Percentiles rank a stretch among this genome's conserved stretches.
These are phyloP conservation scores for Pelobates fuscus DNA, from an alignment of 2,113 vertebrate species.

Conservation along the genomic window DNA sequence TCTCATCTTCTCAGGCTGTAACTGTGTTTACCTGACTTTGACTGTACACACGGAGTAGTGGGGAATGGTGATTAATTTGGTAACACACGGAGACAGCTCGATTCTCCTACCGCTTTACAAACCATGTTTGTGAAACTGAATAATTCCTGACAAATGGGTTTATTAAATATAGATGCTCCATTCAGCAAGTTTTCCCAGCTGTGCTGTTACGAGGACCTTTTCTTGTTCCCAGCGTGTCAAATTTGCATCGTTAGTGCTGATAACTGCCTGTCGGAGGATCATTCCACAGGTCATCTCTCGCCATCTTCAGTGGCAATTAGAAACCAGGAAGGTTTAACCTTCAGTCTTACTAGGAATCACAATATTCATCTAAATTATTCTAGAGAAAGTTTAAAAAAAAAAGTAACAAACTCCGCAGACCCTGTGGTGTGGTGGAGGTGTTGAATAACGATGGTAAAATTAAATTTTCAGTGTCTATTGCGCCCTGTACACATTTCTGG, in stretches of 20 bases:
- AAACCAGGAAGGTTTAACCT: not conserved
- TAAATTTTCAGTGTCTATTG: not conserved
- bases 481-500: not conserved
- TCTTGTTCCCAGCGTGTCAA: slow-evolving; percentile 2
- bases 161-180: slow-evolving; percentile 35
- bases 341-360: not conserved
- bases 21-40: not conserved
- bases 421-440: too few species aligned
- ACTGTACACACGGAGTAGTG: not conserved
- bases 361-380: slow-evolving; percentile 24
- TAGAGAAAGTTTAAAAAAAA: not conserved
- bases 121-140: slow-evolving; percentile 23
- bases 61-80: not conserved
- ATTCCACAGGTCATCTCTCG: not conserved
- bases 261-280: not conserved
- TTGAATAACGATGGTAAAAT: not conserved
- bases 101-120: not conserved
- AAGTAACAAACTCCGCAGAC: not conserved
- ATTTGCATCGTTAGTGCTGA: slow-evolving; percentile 19
- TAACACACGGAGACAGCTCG: not conserved
- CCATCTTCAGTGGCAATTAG: slow-evolving; percentile 12
- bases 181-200: not conserved
- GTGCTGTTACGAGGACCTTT: slow-evolving; percentile 10
- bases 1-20: too few species aligned
- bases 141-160: slow-evolving; percentile 35